These are phyloP conservation scores for Echiichthys vipera DNA, from an alignment of 2,797 vertebrate genomes.

Conservation along the genomic window DNA sequence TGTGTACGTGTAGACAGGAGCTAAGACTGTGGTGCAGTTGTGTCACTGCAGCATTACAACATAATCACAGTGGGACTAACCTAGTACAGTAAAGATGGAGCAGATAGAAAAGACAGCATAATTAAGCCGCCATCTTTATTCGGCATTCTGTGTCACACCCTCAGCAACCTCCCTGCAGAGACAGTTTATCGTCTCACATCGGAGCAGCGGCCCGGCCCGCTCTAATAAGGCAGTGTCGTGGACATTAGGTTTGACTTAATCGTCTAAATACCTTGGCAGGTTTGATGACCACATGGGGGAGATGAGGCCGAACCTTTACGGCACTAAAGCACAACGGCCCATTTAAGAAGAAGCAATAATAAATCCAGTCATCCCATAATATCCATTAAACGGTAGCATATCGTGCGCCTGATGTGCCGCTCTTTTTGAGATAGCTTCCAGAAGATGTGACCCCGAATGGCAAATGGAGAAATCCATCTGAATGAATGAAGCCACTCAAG, in stretches of 20 bases:
- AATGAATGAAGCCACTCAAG: background rate
- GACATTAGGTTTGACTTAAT: background rate
- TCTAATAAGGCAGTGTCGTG: background rate
- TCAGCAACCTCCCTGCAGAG: background rate
- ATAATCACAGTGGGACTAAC: background rate
- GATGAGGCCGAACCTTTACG: conserved; percentile 1
- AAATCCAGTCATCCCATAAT: background rate
- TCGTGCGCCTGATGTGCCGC: background rate
- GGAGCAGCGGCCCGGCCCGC: background rate
- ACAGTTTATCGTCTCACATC: background rate
- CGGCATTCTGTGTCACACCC: background rate
- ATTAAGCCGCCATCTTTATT: background rate
- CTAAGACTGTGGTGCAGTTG: background rate
- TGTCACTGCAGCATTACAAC: background rate
- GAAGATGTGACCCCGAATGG: conserved; percentile 15
- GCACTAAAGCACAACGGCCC: background rate
- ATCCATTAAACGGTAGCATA: background rate
- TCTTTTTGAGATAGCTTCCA: background rate
- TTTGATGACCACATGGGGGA: background rate
- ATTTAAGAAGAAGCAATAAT: background rate
- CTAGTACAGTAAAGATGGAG: background rate
- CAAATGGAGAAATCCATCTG: background rate
- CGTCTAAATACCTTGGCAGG: background rate
- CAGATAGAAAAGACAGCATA: background rate
- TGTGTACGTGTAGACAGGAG: too few relatives aligned